Conservation (phyloP, 2,888 invertebrate genomes). For the Disparrhopalites patrizii region DNA sequence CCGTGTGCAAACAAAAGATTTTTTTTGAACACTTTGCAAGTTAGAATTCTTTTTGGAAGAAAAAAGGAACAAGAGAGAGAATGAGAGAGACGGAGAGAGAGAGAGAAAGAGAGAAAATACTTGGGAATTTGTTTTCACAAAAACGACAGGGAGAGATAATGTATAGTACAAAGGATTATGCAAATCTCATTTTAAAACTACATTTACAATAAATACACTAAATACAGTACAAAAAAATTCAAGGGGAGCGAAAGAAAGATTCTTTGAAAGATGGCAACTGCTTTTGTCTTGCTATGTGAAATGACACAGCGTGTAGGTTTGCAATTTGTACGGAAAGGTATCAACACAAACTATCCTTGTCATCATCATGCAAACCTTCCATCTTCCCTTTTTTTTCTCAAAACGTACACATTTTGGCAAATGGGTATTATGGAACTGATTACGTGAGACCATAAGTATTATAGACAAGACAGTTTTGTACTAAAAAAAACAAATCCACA, state of each 20-base stretch:
- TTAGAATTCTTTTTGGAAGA: background rate
- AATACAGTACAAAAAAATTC: background rate
- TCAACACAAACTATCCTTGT: background rate
- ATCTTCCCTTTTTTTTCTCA: too few relatives aligned
- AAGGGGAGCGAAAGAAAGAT: background rate
- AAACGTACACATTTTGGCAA: too few relatives aligned
- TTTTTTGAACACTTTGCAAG: background rate
- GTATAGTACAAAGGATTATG: background rate
- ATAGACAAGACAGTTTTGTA: background rate
- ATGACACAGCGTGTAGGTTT: background rate
- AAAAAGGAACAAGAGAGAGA: background rate
- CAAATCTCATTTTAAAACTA: background rate
- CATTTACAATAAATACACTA: background rate
- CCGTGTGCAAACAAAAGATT: background rate
- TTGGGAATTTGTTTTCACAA: background rate
- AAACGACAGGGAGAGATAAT: background rate
- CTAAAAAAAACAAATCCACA: background rate
- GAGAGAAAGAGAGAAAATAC: background rate
- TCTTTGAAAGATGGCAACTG: background rate
- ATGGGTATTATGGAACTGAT: too few relatives aligned
- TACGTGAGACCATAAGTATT: too few relatives aligned
- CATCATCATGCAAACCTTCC: too few relatives aligned
- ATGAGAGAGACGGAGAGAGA: background rate
- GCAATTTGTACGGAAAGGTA: too few relatives aligned
- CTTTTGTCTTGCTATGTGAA: conserved; percentile 1